Evolutionary conservation across 1,140 invertebrate species (phyloP).

Genomic region (Scaptomyza hsui): DNA sequence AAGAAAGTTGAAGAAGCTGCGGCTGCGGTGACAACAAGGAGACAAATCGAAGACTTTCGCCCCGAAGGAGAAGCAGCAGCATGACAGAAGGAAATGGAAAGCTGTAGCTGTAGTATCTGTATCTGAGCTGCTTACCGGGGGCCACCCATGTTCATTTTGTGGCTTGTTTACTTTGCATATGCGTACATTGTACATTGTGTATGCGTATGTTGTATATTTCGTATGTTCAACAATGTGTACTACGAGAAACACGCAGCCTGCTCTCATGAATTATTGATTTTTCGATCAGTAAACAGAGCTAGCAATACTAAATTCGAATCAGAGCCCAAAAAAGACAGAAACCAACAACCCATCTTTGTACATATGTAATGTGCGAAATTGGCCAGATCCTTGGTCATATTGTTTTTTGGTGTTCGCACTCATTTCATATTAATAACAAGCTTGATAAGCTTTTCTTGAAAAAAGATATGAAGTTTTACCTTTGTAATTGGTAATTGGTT

Average conservation of each 20-base stretch:
- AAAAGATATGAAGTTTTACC: not conserved
- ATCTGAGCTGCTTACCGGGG: conserved; percentile 32
- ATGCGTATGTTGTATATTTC: conserved; percentile 35
- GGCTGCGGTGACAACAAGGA: conserved; percentile 37
- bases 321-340: not conserved
- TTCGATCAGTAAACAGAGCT: conserved; percentile 61
- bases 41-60: conserved; percentile 60
- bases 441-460: conserved; percentile 2
- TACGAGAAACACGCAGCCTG: conserved; percentile 12
- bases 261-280: conserved; percentile 77
- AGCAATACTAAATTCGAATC: conserved; percentile 7
- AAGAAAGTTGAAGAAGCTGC: conserved; percentile 49
- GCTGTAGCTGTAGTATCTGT: not conserved
- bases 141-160: conserved; percentile 71
- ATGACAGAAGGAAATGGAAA: conserved; percentile 1
- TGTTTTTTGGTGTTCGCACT: not conserved
- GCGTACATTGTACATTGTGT: conserved; percentile 44
- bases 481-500: conserved; percentile 13
- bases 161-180: conserved; percentile 78
- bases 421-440: conserved; percentile 71
- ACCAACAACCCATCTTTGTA: not conserved
- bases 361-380: conserved; percentile 8
- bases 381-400: conserved; percentile 7
- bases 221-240: conserved; percentile 32
- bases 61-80: conserved; percentile 9